A percentile compares a stretch with the other conserved stretches of the same genome.
Evolutionary conservation across 2,888 invertebrate species (phyloP).

Genomic region (Sinotaia quadrata): DNA sequence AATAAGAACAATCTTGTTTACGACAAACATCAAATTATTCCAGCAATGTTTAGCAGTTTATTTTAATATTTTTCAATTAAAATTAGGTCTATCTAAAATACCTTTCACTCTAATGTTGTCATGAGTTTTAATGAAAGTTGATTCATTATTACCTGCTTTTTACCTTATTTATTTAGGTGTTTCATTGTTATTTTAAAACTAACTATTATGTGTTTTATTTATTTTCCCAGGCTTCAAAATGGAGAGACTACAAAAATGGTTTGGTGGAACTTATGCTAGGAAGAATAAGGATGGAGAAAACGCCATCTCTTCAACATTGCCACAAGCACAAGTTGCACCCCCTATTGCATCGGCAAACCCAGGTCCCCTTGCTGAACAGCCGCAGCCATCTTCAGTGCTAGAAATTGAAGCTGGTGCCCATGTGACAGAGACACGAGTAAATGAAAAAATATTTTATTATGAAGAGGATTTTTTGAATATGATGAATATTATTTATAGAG

Average conservation of each 20-base stretch:
- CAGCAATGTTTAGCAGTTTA: no score
- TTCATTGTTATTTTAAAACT: not conserved
- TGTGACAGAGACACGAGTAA: slow-evolving; percentile 16
- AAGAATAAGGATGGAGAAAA: not conserved
- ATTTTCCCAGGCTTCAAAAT: not conserved
- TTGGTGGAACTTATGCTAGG: not conserved
- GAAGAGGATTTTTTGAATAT: no score
- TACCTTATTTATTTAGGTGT: not conserved
- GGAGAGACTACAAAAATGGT: slow-evolving; percentile 15
- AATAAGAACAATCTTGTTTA: no score
- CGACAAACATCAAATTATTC: no score
- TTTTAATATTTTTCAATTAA: no score
- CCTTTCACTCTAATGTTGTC: no score
- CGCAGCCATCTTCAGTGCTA: not conserved
- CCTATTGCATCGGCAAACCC: not conserved
- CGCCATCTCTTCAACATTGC: not conserved
- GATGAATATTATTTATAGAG: no score
- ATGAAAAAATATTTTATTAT: no score
- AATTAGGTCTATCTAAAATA: no score
- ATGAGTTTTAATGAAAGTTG: no score
- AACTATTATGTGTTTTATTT: no score
- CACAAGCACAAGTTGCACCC: not conserved
- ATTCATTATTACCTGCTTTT: not conserved
- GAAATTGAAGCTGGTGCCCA: not conserved
- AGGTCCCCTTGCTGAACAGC: not conserved